Conservation (phyloP, 2,113 vertebrate species). For the Macquaria ambigua region DNA sequence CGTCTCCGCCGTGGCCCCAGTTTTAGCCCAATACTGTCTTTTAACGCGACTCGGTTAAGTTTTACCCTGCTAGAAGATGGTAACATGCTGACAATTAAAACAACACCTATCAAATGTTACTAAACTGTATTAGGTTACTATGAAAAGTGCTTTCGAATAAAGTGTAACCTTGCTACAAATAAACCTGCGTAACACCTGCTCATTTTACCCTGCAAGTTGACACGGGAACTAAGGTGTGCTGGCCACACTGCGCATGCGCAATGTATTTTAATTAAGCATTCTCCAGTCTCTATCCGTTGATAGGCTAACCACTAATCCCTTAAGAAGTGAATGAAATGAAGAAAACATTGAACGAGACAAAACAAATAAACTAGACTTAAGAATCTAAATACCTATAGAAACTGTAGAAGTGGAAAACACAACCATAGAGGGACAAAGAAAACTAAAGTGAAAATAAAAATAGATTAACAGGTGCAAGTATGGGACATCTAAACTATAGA, state of each 20-base stretch:
- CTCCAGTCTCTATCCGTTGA: no score
- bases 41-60: slow-evolving; percentile 49
- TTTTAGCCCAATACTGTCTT: slow-evolving; percentile 14
- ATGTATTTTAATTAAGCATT: background rate
- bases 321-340: background rate
- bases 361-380: background rate
- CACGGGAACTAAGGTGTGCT: background rate
- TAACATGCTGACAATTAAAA: slow-evolving; percentile 37
- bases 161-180: background rate
- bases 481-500: background rate
- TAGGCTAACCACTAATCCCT: no score
- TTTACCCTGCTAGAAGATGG: slow-evolving; percentile 44
- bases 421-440: background rate
- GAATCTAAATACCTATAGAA: background rate
- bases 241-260: slow-evolving; percentile 43
- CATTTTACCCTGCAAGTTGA: background rate
- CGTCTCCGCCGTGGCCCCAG: slow-evolving; percentile 28
- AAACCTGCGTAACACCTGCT: no score
- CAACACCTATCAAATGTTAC: rapidly evolving
- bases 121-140: background rate
- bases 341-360: background rate
- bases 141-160: background rate
- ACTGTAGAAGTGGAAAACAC: background rate
- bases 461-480: background rate
- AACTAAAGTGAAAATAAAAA: background rate